These are phyloP conservation scores for Dasyurus viverrinus DNA, from an alignment of 2,113 vertebrate species.

Conservation along the genomic window DNA sequence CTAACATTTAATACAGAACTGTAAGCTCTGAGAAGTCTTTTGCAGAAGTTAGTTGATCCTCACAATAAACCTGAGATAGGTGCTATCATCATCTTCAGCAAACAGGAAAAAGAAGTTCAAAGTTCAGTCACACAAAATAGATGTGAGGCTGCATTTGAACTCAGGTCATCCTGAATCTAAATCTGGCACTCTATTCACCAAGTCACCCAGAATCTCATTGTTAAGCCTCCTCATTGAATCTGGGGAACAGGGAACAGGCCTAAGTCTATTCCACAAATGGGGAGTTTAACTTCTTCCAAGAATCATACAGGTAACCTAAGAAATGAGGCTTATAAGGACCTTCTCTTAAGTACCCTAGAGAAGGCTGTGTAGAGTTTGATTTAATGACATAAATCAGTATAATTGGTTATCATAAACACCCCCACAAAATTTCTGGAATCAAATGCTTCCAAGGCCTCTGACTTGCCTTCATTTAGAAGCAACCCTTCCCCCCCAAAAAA, in stretches of 20 bases:
- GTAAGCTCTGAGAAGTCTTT: background rate
- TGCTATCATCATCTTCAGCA: background rate
- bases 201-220: background rate
- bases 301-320: background rate
- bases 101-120: background rate
- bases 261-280: background rate
- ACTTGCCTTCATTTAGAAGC: background rate
- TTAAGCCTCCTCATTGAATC: background rate
- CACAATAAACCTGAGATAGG: background rate
- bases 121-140: background rate
- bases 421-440: background rate
- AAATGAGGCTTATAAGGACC: background rate
- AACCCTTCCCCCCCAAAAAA: background rate
- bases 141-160: background rate
- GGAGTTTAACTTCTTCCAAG: background rate
- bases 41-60: background rate
- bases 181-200: accelerated
- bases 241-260: too few relatives aligned
- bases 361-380: background rate
- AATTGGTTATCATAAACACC: background rate
- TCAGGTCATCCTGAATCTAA: background rate
- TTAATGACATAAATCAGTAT: background rate
- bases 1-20: background rate
- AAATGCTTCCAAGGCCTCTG: background rate
- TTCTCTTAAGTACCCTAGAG: background rate